Evolutionary conservation across 1,140 invertebrate species (phyloP).

Genomic region (Pemphigus obesinymphae): DNA sequence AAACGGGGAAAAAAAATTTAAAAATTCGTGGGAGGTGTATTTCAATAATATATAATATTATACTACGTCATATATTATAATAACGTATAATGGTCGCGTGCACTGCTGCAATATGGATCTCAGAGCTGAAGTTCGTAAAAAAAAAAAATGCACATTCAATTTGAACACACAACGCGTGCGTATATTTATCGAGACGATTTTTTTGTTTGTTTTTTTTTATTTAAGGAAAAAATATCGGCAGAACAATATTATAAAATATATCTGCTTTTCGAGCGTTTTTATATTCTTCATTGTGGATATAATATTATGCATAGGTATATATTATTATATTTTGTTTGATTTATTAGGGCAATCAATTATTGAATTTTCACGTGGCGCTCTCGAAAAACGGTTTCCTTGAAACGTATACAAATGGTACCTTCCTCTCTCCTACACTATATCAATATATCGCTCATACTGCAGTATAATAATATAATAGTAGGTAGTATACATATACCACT

Average conservation of each 20-base stretch:
- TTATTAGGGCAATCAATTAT: not conserved
- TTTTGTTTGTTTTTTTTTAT: too few relatives aligned
- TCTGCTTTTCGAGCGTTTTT: not conserved
- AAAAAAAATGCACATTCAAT: constrained; percentile 1
- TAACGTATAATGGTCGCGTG: not conserved
- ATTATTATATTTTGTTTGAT: not conserved
- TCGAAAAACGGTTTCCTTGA: not conserved
- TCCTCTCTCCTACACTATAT: too few relatives aligned
- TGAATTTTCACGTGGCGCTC: not conserved
- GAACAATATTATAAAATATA: not conserved
- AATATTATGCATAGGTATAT: too few relatives aligned
- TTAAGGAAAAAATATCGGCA: not conserved
- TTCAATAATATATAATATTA: not conserved
- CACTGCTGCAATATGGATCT: not conserved
- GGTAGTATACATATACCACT: too few relatives aligned
- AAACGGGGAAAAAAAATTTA: not conserved
- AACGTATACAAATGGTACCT: not conserved
- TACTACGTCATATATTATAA: not conserved
- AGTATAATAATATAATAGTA: not conserved
- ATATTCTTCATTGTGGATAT: not conserved
- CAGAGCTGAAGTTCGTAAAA: not conserved
- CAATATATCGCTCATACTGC: not conserved
- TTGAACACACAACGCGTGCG: not conserved
- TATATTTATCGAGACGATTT: not conserved
- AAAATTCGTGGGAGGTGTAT: constrained; percentile 13